Base-by-base conservation (phyloP, 2,113 vertebrate species). In the Grammomys surdaster region DNA sequence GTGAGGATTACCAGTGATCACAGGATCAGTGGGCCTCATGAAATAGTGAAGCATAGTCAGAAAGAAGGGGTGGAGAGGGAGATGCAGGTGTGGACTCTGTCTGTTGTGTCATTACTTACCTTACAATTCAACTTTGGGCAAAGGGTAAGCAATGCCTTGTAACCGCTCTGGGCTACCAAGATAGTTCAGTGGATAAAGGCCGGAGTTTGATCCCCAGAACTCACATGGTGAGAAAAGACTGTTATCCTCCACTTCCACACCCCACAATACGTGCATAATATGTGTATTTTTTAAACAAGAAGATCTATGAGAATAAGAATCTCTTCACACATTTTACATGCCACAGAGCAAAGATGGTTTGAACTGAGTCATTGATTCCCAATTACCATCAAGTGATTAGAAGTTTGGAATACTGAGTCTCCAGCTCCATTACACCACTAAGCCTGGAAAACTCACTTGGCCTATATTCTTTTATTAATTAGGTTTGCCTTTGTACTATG, bases 81-180 rank as follows among this genome's bases (percentile, higher is more conserved):
- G 93, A 82, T 97, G 97, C 90, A 92, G 93, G 96, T 93, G 93
- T 93, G 95, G 95, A 95, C 95, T 93, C 73, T 96, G 75, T 40
- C 40, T 40, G 40, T 87, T 97, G 91, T 98, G 93, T 96, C 70
- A 9, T 70, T 40, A 1, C 60, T 97, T 96, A 88, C 86, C 14
- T 48, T 96, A 95, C 90, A 93, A 31, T 46, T 40, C 95, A 96
- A 90, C 75, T 82, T 60, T 70, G 48, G 86, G n/a, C 82, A 75
- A 77, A 28, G 48, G 7, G 11, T 56, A 58, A 70, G 28, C 40
- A 56, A 92, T 69, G n/a, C 46, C 8, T 43, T 86, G 5, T 60
- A 11, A 80, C 8, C 77, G 36, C 48, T 80, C 51, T 54, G 78
- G 54, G 24, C 36, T 43, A 28, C 56, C 54, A 84, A 24, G 56